A percentile compares a stretch with the other conserved stretches of the same genome.
Conservation (phyloP, 1,140 invertebrate species). For the Drosophila miranda region DNA sequence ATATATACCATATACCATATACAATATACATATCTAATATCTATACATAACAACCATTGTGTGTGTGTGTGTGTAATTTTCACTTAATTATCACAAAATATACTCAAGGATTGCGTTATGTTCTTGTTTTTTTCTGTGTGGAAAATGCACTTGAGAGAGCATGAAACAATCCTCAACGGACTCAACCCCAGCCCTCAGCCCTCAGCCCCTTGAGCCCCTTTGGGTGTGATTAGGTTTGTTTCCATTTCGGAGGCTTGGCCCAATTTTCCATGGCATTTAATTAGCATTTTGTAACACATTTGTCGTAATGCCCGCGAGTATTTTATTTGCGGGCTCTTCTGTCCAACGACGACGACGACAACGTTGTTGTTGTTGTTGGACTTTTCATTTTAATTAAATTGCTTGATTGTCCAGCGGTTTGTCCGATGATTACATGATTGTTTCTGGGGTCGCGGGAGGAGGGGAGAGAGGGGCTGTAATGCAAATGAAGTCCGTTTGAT, state of each 20-base stretch:
- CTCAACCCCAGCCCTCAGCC: not conserved
- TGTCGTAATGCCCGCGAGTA: slow-evolving; percentile 63
- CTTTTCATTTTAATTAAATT: slow-evolving; percentile 73
- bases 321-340: slow-evolving; percentile 33
- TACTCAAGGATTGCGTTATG: slow-evolving; percentile 58
- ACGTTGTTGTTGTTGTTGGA: slow-evolving; percentile 16
- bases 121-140: slow-evolving; percentile 34
- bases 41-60: not conserved
- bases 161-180: slow-evolving; percentile 17
- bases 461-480: slow-evolving; percentile 7
- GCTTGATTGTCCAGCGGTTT: slow-evolving; percentile 36
- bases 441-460: slow-evolving; percentile 7
- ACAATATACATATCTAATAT: too few species aligned
- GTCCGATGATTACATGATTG: slow-evolving; percentile 52
- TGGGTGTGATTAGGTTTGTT: slow-evolving; percentile 69
- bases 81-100: slow-evolving; percentile 72
- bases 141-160: slow-evolving; percentile 43
- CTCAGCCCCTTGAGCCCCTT: not conserved
- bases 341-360: not conserved
- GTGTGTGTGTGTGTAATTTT: slow-evolving; percentile 51
- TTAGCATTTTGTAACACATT: slow-evolving; percentile 79
- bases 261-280: slow-evolving; percentile 71
- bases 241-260: slow-evolving; percentile 64
- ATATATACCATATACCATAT: too few species aligned
- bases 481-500: slow-evolving; percentile 26